A percentile compares a stretch with the other conserved stretches of the same genome.
phyloP scores from a whole-genome alignment of 1,140 invertebrate species.

The Andricus grossulariae region DNA sequence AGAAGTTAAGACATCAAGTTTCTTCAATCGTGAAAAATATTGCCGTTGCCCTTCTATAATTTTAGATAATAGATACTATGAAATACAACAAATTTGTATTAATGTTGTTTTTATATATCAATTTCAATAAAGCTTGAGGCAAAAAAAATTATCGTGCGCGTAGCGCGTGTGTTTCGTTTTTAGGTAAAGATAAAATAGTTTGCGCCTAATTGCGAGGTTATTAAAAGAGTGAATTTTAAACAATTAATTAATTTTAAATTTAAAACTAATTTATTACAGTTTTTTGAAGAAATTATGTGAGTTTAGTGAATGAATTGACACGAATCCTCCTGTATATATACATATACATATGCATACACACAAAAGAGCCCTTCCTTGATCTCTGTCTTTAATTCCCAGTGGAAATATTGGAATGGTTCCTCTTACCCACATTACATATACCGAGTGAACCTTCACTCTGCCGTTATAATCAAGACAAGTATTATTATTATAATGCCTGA shows the following conservation, averaged over 20 bases:
- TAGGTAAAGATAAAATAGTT: no score
- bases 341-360: background rate
- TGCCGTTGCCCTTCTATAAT: no score
- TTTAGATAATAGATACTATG: no score
- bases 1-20: no score
- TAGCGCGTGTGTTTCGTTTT: no score
- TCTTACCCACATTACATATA: conserved; percentile 32
- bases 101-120: no score
- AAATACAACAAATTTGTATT: no score
- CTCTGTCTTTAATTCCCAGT: conserved; percentile 43
- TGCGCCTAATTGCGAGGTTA: no score
- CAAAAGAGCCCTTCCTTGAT: conserved; percentile 15
- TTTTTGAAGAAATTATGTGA: conserved; percentile 35
- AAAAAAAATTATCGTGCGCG: no score
- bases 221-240: no score
- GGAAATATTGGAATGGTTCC: conserved; percentile 59
- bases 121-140: no score
- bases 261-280: background rate
- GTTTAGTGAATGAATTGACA: conserved; percentile 35
- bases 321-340: conserved; percentile 6
- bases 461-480: conserved; percentile 43
- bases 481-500: conserved; percentile 42
- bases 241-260: background rate
- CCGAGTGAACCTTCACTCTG: conserved; percentile 41
- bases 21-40: no score